Evolutionary conservation across 1,140 invertebrate species (phyloP), one percentile per base, ranked within the genome.

Genomic region (Globodera ellingtonae): DNA sequence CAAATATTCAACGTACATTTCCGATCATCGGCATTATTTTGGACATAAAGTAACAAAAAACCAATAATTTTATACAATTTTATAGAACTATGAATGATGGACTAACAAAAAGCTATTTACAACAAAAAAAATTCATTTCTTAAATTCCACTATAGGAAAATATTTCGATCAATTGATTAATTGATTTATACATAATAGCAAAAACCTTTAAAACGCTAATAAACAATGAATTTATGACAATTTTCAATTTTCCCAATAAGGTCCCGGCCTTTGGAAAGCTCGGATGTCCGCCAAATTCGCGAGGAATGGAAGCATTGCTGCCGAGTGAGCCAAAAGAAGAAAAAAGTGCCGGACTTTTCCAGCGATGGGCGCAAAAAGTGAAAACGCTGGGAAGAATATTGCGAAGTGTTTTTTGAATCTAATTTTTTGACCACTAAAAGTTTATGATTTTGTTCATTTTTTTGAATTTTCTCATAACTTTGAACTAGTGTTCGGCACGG

Each of bases 11-110:
- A 85, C 66, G 6, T 82, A 86, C 67, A 86, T 86, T 46, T 66
- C 46, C 48, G 84, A 86, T 44, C 84, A 85, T 75, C 67, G 78
- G 35, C 84, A 85, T 62, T 85, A 85, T 81, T 85, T 85, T 72
- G 85, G 82, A n/a, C 85, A 85, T 62, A 84, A 86, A 66, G 85
- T 85, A 18, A 0, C 10, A 6, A 59, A 15, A 59, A 59, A 15
- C 10, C 1, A 59, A 52, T 15, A 10, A 59, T 6, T 15, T 24
- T 18, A 59, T 59, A 15, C 9, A 35, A 35, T 35, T 35, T 35
- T 35, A 35, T 35, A 35, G 35, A 35, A 35, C 3, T 2, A 35
- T 35, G 35, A 3, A 35, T 35, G 35, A 35, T 35, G 35, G 35
- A 0, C 35, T 35, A 35, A 35, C 35, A 35, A 35, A 3, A 35